These are phyloP conservation scores for Pundamilia nyererei DNA, from an alignment of 2,113 vertebrate species.

Conservation along the genomic window DNA sequence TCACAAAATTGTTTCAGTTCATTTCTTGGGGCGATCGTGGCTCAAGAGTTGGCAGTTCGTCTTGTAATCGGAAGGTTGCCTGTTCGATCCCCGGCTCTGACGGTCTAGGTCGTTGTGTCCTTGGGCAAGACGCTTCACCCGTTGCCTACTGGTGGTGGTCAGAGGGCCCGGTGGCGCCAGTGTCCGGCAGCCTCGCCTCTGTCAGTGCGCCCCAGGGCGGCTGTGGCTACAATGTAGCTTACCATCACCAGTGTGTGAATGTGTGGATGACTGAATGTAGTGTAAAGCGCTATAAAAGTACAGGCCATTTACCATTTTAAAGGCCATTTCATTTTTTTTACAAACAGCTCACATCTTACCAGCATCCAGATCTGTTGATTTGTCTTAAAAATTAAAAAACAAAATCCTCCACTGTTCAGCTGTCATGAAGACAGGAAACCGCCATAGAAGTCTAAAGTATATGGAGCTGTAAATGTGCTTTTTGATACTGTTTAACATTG, in stretches of 20 bases:
- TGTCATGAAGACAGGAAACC: not conserved
- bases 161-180: too few species aligned
- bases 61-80: not conserved
- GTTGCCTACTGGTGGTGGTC: not conserved
- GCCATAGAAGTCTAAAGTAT: not conserved
- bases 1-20: not conserved
- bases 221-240: not conserved
- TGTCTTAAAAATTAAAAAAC: not conserved
- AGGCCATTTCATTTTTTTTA: not conserved
- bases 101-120: fast-evolving
- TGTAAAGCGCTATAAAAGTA: not conserved
- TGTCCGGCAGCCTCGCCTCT: not conserved
- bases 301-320: not conserved
- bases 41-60: not conserved
- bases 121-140: not conserved
- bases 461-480: not conserved
- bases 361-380: not conserved
- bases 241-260: fast-evolving
- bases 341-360: not conserved
- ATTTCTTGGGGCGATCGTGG: not conserved
- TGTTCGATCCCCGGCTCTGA: not conserved
- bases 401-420: not conserved
- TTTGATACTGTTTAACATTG: not conserved
- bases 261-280: not conserved
- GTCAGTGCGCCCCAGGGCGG: not conserved